Base-by-base conservation (phyloP, 2,888 invertebrate species). In the Ephialtes manifestator region DNA sequence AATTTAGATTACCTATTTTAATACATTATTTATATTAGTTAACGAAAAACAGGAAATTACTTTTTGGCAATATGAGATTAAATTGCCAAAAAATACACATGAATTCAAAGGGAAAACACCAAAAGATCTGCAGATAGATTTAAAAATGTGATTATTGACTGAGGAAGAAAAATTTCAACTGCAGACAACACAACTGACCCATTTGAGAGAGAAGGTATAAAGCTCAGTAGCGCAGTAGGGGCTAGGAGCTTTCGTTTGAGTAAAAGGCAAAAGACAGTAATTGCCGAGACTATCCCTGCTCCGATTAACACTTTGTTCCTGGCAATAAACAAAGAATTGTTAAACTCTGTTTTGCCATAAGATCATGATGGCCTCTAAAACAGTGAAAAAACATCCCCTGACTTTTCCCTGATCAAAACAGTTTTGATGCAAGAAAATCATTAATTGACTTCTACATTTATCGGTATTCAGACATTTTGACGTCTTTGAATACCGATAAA, bases 231-330 rank as follows among this genome's bases (percentile, higher is more conserved):
- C 81, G 84, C 77, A 65, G 76, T 80, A 0, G 88, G 72, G 39
- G 84, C 68, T 68, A 85, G 76, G 63, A 89, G 67, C 87, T 90
- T 91, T 68, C 87, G 84, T 85, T 82, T 89, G 75, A 90, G 74
- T 31, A 91, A 79, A 76, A 90, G 78, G 83, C 88, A 91, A 87
- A 88, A 91, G 60, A 91, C 43, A 20, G 87, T 87, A 75, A 91
- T 86, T 77, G 87, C 88, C 88, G 88, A 91, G 72, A 90, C 84
- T 84, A 91, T 67, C 87, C 90, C 89, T 79, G 86, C 89, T 74
- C 88, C 83, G 20, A 91, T 77, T 72, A 90, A 89, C 86, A 91
- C 78, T 87, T 89, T 88, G 65, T 87, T 88, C 90, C 90, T 91
- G 75, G 68, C 24, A 84, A 86, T 63, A 72, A 55, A 77, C 35